Evolutionary conservation across 2,888 invertebrate species (phyloP).

Genomic region (Mythimna vitellina): DNA sequence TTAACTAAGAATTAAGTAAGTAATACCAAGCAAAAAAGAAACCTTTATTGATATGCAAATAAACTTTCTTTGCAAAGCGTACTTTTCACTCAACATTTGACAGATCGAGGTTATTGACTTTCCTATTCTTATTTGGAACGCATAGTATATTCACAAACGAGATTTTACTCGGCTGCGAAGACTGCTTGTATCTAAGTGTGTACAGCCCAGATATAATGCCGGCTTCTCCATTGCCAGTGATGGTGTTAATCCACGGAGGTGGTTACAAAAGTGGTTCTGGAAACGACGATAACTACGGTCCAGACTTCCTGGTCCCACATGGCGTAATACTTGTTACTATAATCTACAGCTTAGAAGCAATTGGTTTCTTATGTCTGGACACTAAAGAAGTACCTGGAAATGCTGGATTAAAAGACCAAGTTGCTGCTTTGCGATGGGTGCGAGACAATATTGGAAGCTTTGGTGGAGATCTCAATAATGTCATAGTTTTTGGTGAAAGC

Average conservation of each 20-base stretch:
- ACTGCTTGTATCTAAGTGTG: constrained; percentile 48
- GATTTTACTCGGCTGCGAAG: constrained; percentile 56
- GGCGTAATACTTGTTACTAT: constrained; percentile 90
- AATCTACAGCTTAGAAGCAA: constrained; percentile 88
- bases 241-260: constrained; percentile 79
- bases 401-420: constrained; percentile 88
- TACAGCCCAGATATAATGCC: constrained; percentile 17
- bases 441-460: constrained; percentile 72
- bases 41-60: too few species aligned
- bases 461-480: constrained; percentile 74
- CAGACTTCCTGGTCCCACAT: constrained; percentile 89
- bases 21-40: too few species aligned
- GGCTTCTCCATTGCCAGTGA: constrained; percentile 67
- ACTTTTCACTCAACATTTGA: too few species aligned
- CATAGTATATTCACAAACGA: constrained; percentile 42
- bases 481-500: constrained; percentile 76
- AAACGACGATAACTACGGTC: constrained; percentile 86
- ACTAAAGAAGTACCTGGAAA: constrained; percentile 91
- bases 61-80: too few species aligned
- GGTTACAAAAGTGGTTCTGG: constrained; percentile 75
- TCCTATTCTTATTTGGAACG: too few species aligned
- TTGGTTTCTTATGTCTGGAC: constrained; percentile 89
- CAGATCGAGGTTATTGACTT: too few species aligned
- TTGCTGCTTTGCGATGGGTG: constrained; percentile 75
- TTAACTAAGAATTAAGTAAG: too few species aligned